Conservation (phyloP, 1,140 invertebrate genomes). For the Drosophila kepulauana region DNA sequence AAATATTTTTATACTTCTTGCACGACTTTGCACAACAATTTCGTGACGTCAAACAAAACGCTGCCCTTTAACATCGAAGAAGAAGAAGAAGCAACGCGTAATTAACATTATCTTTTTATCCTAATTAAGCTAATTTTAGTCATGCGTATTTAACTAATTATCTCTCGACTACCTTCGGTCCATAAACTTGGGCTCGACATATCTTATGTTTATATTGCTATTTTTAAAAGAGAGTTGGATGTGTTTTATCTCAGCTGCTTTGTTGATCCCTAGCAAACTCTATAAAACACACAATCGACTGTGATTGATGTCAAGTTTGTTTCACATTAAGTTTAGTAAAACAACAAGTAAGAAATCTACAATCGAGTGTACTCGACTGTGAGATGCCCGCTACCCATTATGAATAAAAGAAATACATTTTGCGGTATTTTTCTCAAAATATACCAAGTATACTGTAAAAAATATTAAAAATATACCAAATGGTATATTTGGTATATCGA, state of each 20-base stretch:
- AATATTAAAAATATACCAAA: no score
- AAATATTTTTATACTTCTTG: constrained; percentile 10
- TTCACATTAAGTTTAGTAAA: neutral
- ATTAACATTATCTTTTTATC: constrained; percentile 9
- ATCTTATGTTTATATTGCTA: neutral
- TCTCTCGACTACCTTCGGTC: neutral
- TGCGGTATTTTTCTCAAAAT: no score
- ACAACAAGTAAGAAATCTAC: no score
- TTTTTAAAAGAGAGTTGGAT: neutral
- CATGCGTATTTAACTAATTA: neutral
- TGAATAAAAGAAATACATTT: no score
- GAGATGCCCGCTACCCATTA: no score
- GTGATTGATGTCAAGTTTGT: neutral
- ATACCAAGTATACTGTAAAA: no score
- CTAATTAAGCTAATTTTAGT: constrained; percentile 9
- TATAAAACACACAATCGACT: constrained; percentile 2
- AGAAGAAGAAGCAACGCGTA: neutral
- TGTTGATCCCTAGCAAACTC: neutral
- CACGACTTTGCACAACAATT: neutral
- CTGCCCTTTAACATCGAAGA: neutral
- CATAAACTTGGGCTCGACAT: neutral
- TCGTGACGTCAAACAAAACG: constrained; percentile 7
- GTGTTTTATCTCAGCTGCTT: neutral
- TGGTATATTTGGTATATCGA: no score
- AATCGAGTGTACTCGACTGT: no score